These are phyloP conservation scores for Camelus dromedarius DNA, from an alignment of 2,113 vertebrate species.

Conservation along the genomic window DNA sequence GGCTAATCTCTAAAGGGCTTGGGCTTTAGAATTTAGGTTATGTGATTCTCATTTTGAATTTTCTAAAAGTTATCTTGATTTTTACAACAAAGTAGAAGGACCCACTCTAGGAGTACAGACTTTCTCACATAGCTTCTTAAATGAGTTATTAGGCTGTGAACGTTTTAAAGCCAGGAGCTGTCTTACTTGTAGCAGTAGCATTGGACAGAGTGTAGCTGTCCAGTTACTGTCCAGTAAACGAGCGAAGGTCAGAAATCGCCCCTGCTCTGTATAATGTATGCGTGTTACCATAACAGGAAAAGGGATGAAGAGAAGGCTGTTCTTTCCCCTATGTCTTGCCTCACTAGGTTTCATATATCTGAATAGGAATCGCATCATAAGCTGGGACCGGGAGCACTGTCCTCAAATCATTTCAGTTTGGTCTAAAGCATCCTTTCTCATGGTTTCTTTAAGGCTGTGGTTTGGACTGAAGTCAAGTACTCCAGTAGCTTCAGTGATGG, in stretches of 20 bases:
- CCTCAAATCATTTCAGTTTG: constrained; percentile 48
- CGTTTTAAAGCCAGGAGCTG: neutral
- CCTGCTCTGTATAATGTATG: neutral
- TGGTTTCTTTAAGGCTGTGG: neutral
- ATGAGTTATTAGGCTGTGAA: neutral
- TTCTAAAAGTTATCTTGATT: neutral
- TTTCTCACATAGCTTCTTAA: neutral
- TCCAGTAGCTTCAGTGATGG: constrained; percentile 27
- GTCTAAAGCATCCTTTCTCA: constrained; percentile 11
- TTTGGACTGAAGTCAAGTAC: constrained; percentile 45
- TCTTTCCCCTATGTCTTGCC: neutral
- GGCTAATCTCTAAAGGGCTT: neutral
- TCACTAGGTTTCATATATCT: neutral
- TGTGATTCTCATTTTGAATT: neutral
- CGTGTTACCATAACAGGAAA: neutral
- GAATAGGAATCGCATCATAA: neutral
- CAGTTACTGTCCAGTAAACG: neutral
- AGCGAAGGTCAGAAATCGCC: neutral
- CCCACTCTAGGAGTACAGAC: neutral
- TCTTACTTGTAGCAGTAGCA: neutral
- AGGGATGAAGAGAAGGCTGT: neutral
- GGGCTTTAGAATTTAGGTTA: neutral
- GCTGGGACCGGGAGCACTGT: neutral
- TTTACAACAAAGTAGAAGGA: neutral
- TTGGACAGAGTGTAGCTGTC: neutral